Conservation (phyloP, 2,888 invertebrate species). For the Coenonympha glycerion region DNA sequence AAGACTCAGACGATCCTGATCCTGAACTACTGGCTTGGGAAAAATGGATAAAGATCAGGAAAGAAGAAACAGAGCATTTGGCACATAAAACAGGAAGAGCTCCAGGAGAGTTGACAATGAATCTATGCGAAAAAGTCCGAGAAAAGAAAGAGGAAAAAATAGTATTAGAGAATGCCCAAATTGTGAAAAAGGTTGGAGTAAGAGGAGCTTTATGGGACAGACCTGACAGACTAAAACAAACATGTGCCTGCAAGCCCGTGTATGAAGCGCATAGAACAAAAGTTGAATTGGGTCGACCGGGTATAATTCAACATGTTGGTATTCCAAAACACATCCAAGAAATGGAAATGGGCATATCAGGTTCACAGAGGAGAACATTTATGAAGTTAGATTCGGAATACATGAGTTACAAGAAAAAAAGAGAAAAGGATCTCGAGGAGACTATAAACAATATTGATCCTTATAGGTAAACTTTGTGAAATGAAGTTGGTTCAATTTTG, state of each 20-base stretch:
- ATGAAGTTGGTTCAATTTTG: not conserved
- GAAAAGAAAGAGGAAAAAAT: slow-evolving; percentile 55
- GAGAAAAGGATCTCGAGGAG: slow-evolving; percentile 43
- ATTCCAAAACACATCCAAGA: slow-evolving; percentile 50
- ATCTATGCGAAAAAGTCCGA: slow-evolving; percentile 45
- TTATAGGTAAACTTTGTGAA: slow-evolving; percentile 40
- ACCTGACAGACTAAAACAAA: slow-evolving; percentile 47
- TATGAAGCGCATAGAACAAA: slow-evolving; percentile 54
- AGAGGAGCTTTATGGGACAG: slow-evolving; percentile 53
- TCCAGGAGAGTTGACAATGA: slow-evolving; percentile 59
- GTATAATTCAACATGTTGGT: slow-evolving; percentile 51
- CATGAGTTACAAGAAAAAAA: slow-evolving; percentile 41
- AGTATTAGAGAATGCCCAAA: slow-evolving; percentile 54
- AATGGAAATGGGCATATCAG: slow-evolving; percentile 51
- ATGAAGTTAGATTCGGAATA: slow-evolving; percentile 43
- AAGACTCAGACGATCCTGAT: slow-evolving; percentile 42
- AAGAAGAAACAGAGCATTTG: slow-evolving; percentile 47
- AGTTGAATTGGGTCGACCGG: slow-evolving; percentile 50
- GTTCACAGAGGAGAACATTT: slow-evolving; percentile 40
- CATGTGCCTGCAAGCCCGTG: slow-evolving; percentile 47
- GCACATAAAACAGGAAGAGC: slow-evolving; percentile 37
- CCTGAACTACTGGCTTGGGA: slow-evolving; percentile 57
- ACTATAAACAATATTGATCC: slow-evolving; percentile 54
- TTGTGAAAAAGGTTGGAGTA: slow-evolving; percentile 40
- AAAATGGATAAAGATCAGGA: slow-evolving; percentile 58